Base-by-base conservation (phyloP, 1,140 invertebrate species). In the Cecropterus lyciades region DNA sequence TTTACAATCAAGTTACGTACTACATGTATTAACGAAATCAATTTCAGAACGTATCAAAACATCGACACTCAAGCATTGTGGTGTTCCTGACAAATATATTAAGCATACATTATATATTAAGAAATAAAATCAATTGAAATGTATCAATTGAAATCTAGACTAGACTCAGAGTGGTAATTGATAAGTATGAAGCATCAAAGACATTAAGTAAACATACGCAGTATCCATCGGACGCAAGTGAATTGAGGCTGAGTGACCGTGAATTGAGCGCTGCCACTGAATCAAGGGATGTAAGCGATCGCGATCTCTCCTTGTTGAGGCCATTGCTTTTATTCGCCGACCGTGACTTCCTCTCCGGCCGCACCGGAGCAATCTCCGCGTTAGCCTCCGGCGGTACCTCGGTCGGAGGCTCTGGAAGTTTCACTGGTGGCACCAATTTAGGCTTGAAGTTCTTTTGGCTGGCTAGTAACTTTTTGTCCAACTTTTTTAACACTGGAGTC, bases 401-500 rank as follows among this genome's bases (percentile, higher is more conserved):
- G 6, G 51, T 51, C 30, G 67, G 62, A 13, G 63, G 45, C 33
- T 81, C 77, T 53, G 69, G 73, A 42, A 76, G 70, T 66, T 83
- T 87, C 15, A 79, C 70, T 20, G 81, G 76, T 7, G 83, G 85
- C 56, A 91, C 80, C n/a, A 80, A 73, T 63, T 89, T 89, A 0
- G 85, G 87, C 62, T 89, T 90, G 72, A 90, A 90, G 73, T 89
- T 90, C 70, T 85, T 92, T 79, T 92, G 83, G 67, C 89, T 92
- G 3, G 85, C 86, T 56, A 89, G 70, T 45, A 90, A 71, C 59
- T 82, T 89, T 70, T 89, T 91, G 67, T 92, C 87, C 67, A 91
- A 83, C 65, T 94, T 94, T 82, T 93, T 94, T 49, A 92, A 88
- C 56, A 92, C 90, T 17, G 93, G 91, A 45, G 86, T 91, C 68